Base-by-base conservation (phyloP, 2,888 invertebrate species). In the Philereme transversata region DNA sequence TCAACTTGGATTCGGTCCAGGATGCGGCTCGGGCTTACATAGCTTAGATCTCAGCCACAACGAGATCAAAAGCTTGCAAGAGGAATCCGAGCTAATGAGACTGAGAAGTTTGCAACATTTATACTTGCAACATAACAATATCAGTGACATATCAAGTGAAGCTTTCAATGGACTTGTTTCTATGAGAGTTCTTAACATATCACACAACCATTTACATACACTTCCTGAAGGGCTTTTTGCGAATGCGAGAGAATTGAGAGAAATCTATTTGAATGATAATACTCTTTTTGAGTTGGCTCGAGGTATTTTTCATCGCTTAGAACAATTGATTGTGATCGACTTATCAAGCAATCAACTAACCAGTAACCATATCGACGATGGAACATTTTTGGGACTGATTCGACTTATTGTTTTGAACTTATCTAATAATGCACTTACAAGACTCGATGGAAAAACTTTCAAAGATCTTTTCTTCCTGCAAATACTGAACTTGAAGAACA, bases 401-500 rank as follows among this genome's bases (percentile, higher is more conserved):
- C 94, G 97, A 9, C 93, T 97, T 72, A 97, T 97, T 75, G 95
- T 97, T 51, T 92, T 98, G 72, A 97, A 97, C 86, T 89, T 98
- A 68, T 96, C 97, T 3, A 96, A 96, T 82, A 98, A 98, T 80
- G 95, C 95, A n/a, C 86, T 98, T 41, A 97, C 96, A 0, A 94
- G 96, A 72, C 95, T 98, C 69, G 97, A 97, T 75, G 95, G 96
- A 10, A 95, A 95, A 73, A 97, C 97, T 54, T 98, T 98, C 86
- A 97, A 97, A 85, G 97, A 97, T 81, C 90, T 98, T 67, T 96
- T 96, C 81, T 96, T 97, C 79, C 92, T 98, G 59, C 97, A 97
- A 93, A 97, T 97, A 67, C 93, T 98, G 59, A 96, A 97, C 83
- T 92, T 98, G 74, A 95, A 96, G 76, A 97, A 97, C 83, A 98